phyloP scores from a whole-genome alignment of 2,888 invertebrate species.

The Mesorhabditis belari region DNA sequence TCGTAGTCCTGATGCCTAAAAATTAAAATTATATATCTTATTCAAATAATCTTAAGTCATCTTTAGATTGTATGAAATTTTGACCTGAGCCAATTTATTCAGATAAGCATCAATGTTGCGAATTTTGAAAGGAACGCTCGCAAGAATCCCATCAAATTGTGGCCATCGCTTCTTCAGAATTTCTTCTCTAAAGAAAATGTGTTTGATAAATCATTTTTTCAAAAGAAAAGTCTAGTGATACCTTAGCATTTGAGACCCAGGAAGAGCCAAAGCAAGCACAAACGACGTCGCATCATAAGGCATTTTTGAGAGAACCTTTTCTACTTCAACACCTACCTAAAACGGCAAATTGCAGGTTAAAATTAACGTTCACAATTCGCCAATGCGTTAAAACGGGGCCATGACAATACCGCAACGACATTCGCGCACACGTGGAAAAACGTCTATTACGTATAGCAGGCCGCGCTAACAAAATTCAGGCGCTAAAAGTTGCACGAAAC shows the following conservation, averaged over 20 bases:
- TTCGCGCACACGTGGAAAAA: no score
- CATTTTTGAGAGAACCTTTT: conserved; percentile 21
- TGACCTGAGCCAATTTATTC: conserved; percentile 15
- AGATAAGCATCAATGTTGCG: conserved; percentile 35
- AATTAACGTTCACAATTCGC: no score
- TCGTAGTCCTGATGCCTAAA: conserved; percentile 39
- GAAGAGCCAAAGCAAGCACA: conserved; percentile 44
- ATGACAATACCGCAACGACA: no score
- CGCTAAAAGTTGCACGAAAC: no score
- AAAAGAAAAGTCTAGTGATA: conserved; percentile 18
- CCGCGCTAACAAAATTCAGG: no score
- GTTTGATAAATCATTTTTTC: conserved; percentile 2
- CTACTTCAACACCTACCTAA: conserved; percentile 24
- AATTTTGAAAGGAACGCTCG: conserved; percentile 31
- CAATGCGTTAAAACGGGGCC: no score
- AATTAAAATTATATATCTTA: neutral
- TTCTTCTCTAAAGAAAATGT: conserved; percentile 10
- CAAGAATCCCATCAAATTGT: conserved; percentile 36
- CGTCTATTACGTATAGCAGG: no score
- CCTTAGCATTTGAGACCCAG: conserved; percentile 39
- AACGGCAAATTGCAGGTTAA: no score
- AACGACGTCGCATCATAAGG: conserved; percentile 45
- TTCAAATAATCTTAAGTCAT: neutral
- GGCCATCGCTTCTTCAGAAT: conserved; percentile 13
- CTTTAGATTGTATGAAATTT: neutral